Conservation (phyloP, 2,113 vertebrate species). For the Procavia capensis region DNA sequence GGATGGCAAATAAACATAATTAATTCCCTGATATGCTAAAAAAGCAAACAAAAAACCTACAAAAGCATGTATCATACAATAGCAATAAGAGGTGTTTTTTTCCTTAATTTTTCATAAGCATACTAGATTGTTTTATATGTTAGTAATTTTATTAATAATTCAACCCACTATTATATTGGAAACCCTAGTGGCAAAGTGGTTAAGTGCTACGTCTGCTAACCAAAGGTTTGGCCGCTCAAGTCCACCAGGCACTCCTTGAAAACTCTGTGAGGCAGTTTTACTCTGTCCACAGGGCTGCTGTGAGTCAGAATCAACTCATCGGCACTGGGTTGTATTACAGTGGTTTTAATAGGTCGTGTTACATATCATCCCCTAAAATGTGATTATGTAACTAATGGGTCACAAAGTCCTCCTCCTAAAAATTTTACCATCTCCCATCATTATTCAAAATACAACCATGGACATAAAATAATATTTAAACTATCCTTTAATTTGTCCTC, state of each 20-base stretch:
- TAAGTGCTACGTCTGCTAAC: no score
- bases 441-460: background rate
- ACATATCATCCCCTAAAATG: conserved; percentile 23
- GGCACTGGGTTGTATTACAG: no score
- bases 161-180: background rate
- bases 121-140: background rate
- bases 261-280: no score
- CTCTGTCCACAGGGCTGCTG: no score
- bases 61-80: background rate
- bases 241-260: no score
- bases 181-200: no score
- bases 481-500: conserved; percentile 14
- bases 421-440: background rate
- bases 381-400: background rate
- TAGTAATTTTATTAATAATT: conserved; percentile 29
- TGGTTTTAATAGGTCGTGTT: background rate
- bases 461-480: background rate
- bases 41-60: background rate
- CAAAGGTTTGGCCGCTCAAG: no score
- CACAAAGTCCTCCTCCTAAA: background rate
- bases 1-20: background rate
- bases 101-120: background rate
- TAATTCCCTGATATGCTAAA: conserved; percentile 40
- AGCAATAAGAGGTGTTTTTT: background rate
- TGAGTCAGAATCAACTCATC: no score